These are phyloP conservation scores for Nannoperca obscura DNA, from an alignment of 2,797 vertebrate species.

Conservation along the genomic window DNA sequence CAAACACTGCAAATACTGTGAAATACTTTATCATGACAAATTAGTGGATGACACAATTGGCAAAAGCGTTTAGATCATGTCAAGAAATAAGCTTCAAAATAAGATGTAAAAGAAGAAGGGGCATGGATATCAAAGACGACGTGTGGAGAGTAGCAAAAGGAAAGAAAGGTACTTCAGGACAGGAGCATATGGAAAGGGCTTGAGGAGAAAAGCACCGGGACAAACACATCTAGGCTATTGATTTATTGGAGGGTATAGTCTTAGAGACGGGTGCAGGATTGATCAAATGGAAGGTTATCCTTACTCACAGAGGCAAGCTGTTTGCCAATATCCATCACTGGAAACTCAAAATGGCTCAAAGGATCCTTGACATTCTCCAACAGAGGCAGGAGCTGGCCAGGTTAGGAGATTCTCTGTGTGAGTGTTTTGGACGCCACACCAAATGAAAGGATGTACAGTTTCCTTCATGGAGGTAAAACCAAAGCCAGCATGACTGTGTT, in stretches of 20 bases:
- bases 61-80: conserved; percentile 51
- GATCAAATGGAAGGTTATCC: conserved; percentile 87
- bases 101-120: conserved; percentile 47
- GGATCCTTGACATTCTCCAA: conserved; percentile 76
- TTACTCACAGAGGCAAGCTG: conserved; percentile 87
- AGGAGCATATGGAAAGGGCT: conserved; percentile 48
- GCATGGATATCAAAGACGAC: conserved; percentile 45
- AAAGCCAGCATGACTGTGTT: neutral
- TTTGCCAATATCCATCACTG: conserved; percentile 87
- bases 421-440: conserved; percentile 18
- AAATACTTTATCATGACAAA: conserved; percentile 65
- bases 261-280: conserved; percentile 83
- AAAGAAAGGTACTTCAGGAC: conserved; percentile 45
- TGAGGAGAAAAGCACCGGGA: conserved; percentile 75
- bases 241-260: conserved; percentile 85
- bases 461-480: conserved; percentile 17
- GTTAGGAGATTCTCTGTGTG: conserved; percentile 32
- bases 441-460: conserved; percentile 3
- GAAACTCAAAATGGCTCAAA: conserved; percentile 82
- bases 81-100: conserved; percentile 53
- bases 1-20: conserved; percentile 67
- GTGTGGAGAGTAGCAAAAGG: conserved; percentile 35
- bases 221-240: conserved; percentile 84
- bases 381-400: conserved; percentile 47
- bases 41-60: conserved; percentile 56